Conservation (phyloP, 2,888 invertebrate species). For the Selenia dentaria region DNA sequence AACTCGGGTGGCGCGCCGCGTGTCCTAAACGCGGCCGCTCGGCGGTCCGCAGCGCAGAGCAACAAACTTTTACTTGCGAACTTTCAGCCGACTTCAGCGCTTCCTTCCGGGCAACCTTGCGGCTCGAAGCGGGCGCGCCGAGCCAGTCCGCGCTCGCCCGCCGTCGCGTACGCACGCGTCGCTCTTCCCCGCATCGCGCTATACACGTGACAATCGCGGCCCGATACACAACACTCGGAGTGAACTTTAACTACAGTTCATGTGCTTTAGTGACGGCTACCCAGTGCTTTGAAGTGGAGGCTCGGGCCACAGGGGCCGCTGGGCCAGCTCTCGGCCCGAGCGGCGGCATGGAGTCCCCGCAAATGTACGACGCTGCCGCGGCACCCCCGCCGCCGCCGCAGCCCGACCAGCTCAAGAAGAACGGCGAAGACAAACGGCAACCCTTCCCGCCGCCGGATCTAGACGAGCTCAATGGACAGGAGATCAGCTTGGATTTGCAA, state of each 20-base stretch:
- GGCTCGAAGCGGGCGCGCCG: constrained; percentile 49
- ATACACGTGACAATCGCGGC: constrained; percentile 42
- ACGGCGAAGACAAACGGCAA: constrained; percentile 87
- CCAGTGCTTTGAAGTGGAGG: constrained; percentile 82
- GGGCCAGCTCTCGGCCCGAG: constrained; percentile 75
- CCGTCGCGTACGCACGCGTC: constrained; percentile 64
- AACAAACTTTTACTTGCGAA: constrained; percentile 69
- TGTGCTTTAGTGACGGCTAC: constrained; percentile 72
- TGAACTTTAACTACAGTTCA: constrained; percentile 48
- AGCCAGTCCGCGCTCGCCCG: constrained; percentile 69
- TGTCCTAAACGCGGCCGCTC: constrained; percentile 14
- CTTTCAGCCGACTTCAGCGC: constrained; percentile 70
- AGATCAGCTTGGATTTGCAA: constrained; percentile 96
- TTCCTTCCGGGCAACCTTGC: constrained; percentile 80
- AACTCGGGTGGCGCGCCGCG: not conserved
- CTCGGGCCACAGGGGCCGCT: constrained; percentile 74
- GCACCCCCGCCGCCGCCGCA: constrained; percentile 86
- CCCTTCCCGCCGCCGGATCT: constrained; percentile 92
- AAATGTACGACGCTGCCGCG: constrained; percentile 92
- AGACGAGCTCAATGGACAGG: constrained; percentile 95
- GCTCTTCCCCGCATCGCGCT: constrained; percentile 35
- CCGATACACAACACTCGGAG: constrained; percentile 33
- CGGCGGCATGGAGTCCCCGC: constrained; percentile 92
- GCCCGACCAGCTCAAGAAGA: constrained; percentile 80
- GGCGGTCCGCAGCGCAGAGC: no score